Evolutionary conservation across 2,888 invertebrate genomes (phyloP).

Genomic region (Hyalella azteca): DNA sequence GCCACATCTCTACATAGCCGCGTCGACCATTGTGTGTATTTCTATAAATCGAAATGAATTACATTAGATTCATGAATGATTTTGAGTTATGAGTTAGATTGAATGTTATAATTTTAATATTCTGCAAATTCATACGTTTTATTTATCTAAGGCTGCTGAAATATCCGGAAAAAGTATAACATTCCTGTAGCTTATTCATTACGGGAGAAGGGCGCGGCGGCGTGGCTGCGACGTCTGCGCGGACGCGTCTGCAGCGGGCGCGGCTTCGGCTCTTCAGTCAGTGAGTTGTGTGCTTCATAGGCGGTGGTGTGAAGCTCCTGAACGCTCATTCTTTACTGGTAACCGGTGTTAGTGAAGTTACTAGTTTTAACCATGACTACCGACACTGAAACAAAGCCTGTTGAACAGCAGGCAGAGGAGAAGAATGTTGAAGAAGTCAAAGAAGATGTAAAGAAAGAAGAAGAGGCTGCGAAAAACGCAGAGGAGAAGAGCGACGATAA

Average conservation of each 20-base stretch:
- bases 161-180: not conserved
- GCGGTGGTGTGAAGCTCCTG: constrained; percentile 24
- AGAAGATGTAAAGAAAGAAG: constrained; percentile 59
- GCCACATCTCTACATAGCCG: not conserved
- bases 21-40: not conserved
- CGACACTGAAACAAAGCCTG: constrained; percentile 58
- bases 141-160: not conserved
- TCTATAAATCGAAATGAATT: not conserved
- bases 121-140: not conserved
- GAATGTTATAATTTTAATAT: not conserved
- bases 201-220: constrained; percentile 36
- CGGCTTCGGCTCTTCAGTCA: constrained; percentile 24
- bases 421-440: constrained; percentile 58
- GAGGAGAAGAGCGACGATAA: constrained; percentile 59
- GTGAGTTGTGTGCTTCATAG: constrained; percentile 22
- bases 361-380: constrained; percentile 53
- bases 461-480: constrained; percentile 58
- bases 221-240: constrained; percentile 22
- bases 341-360: not conserved
- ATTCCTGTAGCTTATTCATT: constrained; percentile 30
- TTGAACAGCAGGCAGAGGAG: constrained; percentile 55
- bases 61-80: too few species aligned
- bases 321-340: constrained; percentile 30
- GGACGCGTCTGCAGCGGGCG: constrained; percentile 23
- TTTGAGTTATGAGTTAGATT: not conserved